Evolutionary conservation across 2,888 invertebrate species (phyloP), one percentile per base, ranked within the genome.

Genomic region (Hypercompe scribonia): DNA sequence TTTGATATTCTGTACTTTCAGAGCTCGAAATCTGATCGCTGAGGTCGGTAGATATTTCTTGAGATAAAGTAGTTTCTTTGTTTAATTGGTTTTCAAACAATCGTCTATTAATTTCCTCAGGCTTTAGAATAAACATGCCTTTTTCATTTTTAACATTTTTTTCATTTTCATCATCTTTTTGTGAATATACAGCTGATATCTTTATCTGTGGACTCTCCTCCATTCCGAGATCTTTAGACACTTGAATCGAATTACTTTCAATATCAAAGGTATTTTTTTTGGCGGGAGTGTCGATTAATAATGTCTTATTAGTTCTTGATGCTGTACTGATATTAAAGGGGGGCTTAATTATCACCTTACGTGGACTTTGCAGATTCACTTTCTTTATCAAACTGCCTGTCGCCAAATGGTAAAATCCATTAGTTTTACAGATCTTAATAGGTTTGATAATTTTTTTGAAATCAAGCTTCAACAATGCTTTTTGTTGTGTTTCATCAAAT

Each of bases 21-120:
- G 24, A 15, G 36, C 65, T 34, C 28, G 28, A 33, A 42, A 42
- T 68, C 31, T n/a, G 64, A 31, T 72, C 66, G 10, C 31, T 33
- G n/a, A 61, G 63, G 42, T 54, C 33, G 58, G 15, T 24, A 15
- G 0, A 39, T 31, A 42, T 28, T 15, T 69, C 18, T 31, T 42
- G 28, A 18, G 31, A 31, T 39, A 65, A 61, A 67, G 36, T 58
- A 0, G 34, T 46, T 68, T 76, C 74, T 7, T 65, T 24, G 11
- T 28, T 50, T 31, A 72, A 18, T 68, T 77, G 74, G 39, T 74
- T 81, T 65, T 78, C 61, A 24, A 85, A 73, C 66, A 87, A 72
- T 79, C 90, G 91, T 81, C 92, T 87, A 81, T 95, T 95, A 46
- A 95, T 95, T 90, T 95, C 93, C 85, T 95, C 95, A 0, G 95